phyloP scores from a whole-genome alignment of 2,888 invertebrate genomes.

The Metellina segmentata region DNA sequence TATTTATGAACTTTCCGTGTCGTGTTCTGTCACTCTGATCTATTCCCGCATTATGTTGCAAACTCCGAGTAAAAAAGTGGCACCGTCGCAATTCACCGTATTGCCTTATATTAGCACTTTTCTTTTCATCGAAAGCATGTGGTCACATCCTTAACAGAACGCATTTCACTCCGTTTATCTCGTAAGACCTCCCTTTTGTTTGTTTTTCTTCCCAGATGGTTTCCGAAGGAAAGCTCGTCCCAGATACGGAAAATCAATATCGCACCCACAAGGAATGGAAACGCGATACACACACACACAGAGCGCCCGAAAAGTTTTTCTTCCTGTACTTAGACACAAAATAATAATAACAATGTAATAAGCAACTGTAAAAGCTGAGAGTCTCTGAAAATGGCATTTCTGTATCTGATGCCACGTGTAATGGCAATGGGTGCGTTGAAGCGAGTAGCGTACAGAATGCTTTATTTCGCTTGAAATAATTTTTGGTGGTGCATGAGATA shows the following conservation, averaged over 20 bases:
- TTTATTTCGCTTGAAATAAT: conserved; percentile 19
- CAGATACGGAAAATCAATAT: not conserved
- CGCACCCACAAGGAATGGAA: not conserved
- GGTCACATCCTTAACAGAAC: not conserved
- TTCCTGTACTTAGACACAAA: not conserved
- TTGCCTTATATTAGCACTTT: not conserved
- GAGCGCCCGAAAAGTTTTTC: not conserved
- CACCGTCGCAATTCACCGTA: no score
- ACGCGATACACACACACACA: not conserved
- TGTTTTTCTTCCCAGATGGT: not conserved
- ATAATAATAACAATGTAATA: conserved; percentile 1
- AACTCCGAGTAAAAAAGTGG: not conserved
- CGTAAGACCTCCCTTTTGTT: not conserved
- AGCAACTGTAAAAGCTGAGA: not conserved
- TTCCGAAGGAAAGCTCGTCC: not conserved
- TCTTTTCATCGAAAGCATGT: not conserved
- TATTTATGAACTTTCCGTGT: no score
- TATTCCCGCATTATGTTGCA: not conserved
- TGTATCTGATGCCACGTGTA: not conserved
- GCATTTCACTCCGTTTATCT: not conserved
- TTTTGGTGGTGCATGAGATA: not conserved
- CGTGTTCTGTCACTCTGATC: no score
- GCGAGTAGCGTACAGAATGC: not conserved
- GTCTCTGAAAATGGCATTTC: conserved; percentile 3
- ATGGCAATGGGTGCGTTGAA: not conserved